A percentile compares a stretch with the other conserved stretches of the same genome.
phyloP scores from a whole-genome alignment of 2,113 vertebrate genomes.

The Tragulus kanchil region DNA sequence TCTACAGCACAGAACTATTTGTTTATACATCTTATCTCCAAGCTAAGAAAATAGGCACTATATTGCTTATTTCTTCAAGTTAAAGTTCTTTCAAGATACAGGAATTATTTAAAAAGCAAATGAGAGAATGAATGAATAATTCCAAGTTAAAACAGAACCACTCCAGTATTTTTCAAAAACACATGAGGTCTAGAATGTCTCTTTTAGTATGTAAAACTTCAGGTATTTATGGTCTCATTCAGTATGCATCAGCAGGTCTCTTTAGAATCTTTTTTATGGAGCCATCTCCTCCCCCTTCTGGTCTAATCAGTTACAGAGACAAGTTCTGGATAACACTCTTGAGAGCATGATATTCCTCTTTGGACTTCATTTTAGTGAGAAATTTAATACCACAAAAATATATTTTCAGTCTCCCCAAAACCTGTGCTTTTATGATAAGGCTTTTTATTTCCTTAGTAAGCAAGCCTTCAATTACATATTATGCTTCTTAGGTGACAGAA shows the following conservation, averaged over 20 bases:
- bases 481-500: not conserved
- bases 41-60: not conserved
- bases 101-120: not conserved
- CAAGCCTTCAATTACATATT: not conserved
- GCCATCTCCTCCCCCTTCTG: not conserved
- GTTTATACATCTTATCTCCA: not conserved
- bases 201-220: not conserved
- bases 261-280: not conserved
- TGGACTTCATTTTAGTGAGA: constrained; percentile 26
- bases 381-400: constrained; percentile 6
- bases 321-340: not conserved
- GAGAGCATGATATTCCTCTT: not conserved
- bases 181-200: not conserved
- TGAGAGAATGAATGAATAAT: not conserved
- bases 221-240: not conserved
- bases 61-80: not conserved
- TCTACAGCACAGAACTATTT: not conserved
- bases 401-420: not conserved
- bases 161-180: not conserved
- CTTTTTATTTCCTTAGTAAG: constrained; percentile 40
- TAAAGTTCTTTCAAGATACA: not conserved
- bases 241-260: not conserved
- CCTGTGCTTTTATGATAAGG: not conserved
- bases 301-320: not conserved
- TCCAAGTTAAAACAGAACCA: not conserved